Conservation (phyloP, 2,797 vertebrate species). For the Brotogeris chrysoptera region DNA sequence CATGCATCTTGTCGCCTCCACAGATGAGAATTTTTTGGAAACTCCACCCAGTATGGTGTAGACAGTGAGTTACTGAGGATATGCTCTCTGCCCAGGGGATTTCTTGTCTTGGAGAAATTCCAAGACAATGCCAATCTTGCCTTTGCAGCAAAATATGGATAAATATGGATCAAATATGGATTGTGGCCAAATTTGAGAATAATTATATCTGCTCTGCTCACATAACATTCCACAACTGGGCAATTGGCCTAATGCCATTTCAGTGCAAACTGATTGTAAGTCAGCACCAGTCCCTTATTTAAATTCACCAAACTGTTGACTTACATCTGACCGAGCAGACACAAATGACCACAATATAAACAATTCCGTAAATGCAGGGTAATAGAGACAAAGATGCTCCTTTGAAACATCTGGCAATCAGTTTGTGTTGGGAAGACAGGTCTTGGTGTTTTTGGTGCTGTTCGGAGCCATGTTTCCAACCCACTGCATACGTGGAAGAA, state of each 20-base stretch:
- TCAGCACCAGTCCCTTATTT: background rate
- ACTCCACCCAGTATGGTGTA: background rate
- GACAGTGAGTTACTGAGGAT: background rate
- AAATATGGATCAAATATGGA: conserved; percentile 57
- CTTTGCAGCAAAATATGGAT: conserved; percentile 46
- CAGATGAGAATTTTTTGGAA: background rate
- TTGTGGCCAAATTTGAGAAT: conserved; percentile 48
- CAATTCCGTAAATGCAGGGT: background rate
- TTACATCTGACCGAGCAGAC: conserved; percentile 26
- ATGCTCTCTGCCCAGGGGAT: background rate
- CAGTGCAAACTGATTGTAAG: background rate
- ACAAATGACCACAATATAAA: conserved; percentile 25
- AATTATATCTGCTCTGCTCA: conserved; percentile 23
- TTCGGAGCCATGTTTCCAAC: background rate
- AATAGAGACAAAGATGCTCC: background rate
- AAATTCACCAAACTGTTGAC: conserved; percentile 28
- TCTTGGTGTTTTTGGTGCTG: background rate
- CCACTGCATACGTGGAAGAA: background rate
- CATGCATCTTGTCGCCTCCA: background rate
- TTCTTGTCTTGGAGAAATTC: background rate
- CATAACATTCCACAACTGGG: conserved; percentile 65
- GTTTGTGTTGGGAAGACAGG: background rate
- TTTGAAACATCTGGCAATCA: background rate
- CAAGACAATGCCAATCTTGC: background rate
- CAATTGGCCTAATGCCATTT: conserved; percentile 43